Evolutionary conservation across 64 coral and sea anemone species (phyloP).

Genomic region (Anthopleura sola): DNA sequence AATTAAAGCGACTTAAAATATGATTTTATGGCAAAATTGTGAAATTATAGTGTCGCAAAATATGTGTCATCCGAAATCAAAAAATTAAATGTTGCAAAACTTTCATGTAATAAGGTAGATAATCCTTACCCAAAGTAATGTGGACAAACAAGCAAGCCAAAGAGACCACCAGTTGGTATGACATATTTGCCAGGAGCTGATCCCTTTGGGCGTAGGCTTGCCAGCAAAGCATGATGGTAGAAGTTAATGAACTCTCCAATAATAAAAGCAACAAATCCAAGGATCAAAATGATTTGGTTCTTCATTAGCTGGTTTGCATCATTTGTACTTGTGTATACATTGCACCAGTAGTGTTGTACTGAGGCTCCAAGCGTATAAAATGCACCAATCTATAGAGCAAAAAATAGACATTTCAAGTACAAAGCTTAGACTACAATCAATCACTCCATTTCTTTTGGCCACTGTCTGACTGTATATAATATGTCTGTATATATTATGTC

Average conservation of each 20-base stretch:
- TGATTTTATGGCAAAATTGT: too few relatives aligned
- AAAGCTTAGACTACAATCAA: too few relatives aligned
- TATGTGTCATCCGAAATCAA: too few relatives aligned
- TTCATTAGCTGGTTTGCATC: slow-evolving; percentile 46
- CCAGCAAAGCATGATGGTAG: slow-evolving; percentile 59
- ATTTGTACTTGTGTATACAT: slow-evolving; percentile 50
- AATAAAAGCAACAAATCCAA: slow-evolving; percentile 44
- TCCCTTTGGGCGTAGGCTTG: slow-evolving; percentile 52
- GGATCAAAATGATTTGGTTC: slow-evolving; percentile 27
- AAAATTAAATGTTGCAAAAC: too few relatives aligned
- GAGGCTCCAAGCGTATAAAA: slow-evolving; percentile 73
- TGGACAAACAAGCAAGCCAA: slow-evolving; percentile 67
- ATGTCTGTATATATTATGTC: too few relatives aligned
- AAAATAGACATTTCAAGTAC: not conserved
- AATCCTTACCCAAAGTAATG: slow-evolving; percentile 75
- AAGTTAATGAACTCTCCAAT: slow-evolving; percentile 72
- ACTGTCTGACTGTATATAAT: too few relatives aligned
- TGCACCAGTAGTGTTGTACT: slow-evolving; percentile 90
- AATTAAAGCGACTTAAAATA: too few relatives aligned
- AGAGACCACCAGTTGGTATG: slow-evolving; percentile 69
- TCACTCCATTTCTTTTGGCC: too few relatives aligned
- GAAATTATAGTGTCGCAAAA: too few relatives aligned
- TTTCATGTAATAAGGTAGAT: too few relatives aligned
- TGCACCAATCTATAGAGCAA: slow-evolving; percentile 23
- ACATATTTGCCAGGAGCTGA: slow-evolving; percentile 35